A percentile compares a stretch with the other conserved stretches of the same genome.
These are phyloP conservation scores for Danio rerio DNA, from an alignment of 2,113 vertebrate genomes.

Conservation along the genomic window GRCz12tu NC_133181.1:44520001-44520500, in stretches of 20 bases:
- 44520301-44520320: conserved; percentile 56
- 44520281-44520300: conserved; percentile 62
- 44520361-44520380: too few relatives aligned
- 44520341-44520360: conserved; percentile 58
- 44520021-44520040: not conserved
- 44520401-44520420: too few relatives aligned
- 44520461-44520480: too few relatives aligned
- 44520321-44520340: conserved; percentile 63
- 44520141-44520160: conserved; percentile 38
- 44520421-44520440: too few relatives aligned
- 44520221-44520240: conserved; percentile 32
- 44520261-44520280: conserved; percentile 3
- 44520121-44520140: not conserved
- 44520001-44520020: not conserved
- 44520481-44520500: too few relatives aligned
- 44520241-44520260: conserved; percentile 29
- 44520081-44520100: not conserved
- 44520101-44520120: conserved; percentile 1
- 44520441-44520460: too few relatives aligned
- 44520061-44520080: not conserved
- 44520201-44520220: conserved; percentile 37
- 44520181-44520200: conserved; percentile 29
- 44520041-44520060: not conserved
- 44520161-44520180: conserved; percentile 40
- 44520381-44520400: too few relatives aligned